Evolutionary conservation across 2,797 vertebrate genomes (phyloP).

Genomic region (Coracias cyanogaster): DNA sequence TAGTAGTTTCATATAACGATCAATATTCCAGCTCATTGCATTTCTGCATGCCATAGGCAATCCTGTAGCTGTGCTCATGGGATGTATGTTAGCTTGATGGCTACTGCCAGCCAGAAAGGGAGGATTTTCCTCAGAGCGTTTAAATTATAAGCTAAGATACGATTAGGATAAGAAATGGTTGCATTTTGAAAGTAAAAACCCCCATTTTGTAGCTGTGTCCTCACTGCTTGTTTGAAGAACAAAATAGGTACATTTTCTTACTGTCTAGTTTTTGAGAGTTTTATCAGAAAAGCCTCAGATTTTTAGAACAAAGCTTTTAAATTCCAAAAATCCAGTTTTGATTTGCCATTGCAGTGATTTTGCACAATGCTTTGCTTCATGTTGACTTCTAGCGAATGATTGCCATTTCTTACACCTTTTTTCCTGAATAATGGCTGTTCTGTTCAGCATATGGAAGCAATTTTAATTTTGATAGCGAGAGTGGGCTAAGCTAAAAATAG

Average conservation of each 20-base stretch:
- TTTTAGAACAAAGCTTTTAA: neutral
- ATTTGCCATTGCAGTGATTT: neutral
- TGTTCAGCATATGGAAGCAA: neutral
- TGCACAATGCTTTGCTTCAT: neutral
- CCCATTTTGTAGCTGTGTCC: neutral
- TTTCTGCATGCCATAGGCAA: neutral
- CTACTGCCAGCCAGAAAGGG: neutral
- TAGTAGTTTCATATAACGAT: neutral
- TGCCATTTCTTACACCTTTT: neutral
- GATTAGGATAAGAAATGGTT: neutral
- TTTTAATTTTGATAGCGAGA: slow-evolving; percentile 27
- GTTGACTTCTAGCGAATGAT: neutral
- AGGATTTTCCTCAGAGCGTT: neutral
- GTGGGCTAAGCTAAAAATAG: slow-evolving; percentile 44
- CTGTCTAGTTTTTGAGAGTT: neutral
- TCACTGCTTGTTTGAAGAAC: neutral
- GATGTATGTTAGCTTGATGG: neutral
- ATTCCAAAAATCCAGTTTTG: neutral
- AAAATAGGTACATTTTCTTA: neutral
- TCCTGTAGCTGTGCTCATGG: neutral
- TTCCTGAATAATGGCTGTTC: neutral
- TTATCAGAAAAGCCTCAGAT: neutral
- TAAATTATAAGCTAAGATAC: neutral
- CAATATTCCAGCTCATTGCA: neutral
- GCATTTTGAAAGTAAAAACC: neutral